Conservation (phyloP, 2,113 vertebrate species). For the Mesembrinibis cayennensis region DNA sequence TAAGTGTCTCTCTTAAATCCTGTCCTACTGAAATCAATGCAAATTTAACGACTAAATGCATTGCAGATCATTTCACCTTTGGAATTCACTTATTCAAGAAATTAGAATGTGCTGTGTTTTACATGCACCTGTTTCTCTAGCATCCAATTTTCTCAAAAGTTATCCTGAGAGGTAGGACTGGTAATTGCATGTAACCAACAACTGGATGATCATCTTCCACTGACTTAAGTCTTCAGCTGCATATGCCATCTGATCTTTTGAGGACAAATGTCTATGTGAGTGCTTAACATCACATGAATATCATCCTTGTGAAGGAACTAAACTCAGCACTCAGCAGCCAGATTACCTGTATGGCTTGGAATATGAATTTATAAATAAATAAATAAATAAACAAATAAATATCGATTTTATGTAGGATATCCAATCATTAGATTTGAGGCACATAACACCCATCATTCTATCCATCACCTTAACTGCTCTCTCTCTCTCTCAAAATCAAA, state of each 20-base stretch:
- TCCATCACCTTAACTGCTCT: background rate
- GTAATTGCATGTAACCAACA: background rate
- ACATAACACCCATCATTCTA: background rate
- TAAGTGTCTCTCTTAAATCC: background rate
- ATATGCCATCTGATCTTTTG: background rate
- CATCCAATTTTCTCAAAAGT: background rate
- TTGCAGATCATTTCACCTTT: background rate
- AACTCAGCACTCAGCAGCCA: background rate
- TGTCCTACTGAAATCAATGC: background rate
- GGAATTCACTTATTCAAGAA: background rate
- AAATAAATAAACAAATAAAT: background rate
- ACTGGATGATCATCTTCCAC: background rate
- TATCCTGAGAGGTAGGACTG: background rate
- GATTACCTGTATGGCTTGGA: background rate
- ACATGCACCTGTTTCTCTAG: background rate
- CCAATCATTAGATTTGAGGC: background rate
- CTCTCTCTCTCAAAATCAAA: background rate
- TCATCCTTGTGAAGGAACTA: background rate
- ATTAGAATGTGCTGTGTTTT: background rate
- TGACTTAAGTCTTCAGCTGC: background rate
- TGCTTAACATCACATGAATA: background rate
- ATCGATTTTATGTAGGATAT: background rate
- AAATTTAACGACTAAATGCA: background rate
- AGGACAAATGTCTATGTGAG: background rate
- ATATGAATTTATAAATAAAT: background rate